Base-by-base conservation (phyloP, 23 tunicate species). In the Ciona savignyi region DNA sequence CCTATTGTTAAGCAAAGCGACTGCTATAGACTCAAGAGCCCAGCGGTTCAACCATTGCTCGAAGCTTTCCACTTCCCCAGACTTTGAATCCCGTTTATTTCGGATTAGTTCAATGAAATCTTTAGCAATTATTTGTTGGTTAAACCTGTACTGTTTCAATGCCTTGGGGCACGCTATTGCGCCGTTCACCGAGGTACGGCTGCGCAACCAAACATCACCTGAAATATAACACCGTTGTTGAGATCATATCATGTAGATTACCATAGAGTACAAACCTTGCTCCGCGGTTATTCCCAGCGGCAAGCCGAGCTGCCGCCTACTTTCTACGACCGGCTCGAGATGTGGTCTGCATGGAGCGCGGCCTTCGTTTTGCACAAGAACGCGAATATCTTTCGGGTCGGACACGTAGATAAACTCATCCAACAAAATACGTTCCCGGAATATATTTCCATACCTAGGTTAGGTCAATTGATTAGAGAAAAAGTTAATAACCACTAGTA, bases 21-120 rank as follows among this genome's bases (percentile, higher is more conserved):
- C 91, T 26, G 86, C 97, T 3, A 91, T 84, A 1, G 97, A 91
- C 63, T 91, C 97, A 62, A 91, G 71, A 0, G 97, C 97, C 97
- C 97, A 91, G 25, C 80, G 71, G 75, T 85, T 91, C 25, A 91
- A 67, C 73, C 68, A 64, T 6, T 73, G 67, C 42, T 85, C 91
- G 56, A 84, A 91, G 30, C 80, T 70, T 1, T 62, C 24, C 27
- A 84, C 74, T 85, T 84, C 90, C 29, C 91, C 90, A 2, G 80
- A 70, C 30, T 29, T 48, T 4, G 35, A 2, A 35, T 70, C 72
- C 20, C 82, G 61, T 24, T 33, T 26, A 21, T 4, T 27, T 3
- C 51, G 49, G 34, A 91, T 84, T 3, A 60, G 48, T 0, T 29
- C 33, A 27, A 85, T 51, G 35, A 91, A 72, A 32, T 91, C 97